These are phyloP conservation scores for Mythimna loreyi DNA, from an alignment of 2,888 invertebrate species.

Conservation along the genomic window DNA sequence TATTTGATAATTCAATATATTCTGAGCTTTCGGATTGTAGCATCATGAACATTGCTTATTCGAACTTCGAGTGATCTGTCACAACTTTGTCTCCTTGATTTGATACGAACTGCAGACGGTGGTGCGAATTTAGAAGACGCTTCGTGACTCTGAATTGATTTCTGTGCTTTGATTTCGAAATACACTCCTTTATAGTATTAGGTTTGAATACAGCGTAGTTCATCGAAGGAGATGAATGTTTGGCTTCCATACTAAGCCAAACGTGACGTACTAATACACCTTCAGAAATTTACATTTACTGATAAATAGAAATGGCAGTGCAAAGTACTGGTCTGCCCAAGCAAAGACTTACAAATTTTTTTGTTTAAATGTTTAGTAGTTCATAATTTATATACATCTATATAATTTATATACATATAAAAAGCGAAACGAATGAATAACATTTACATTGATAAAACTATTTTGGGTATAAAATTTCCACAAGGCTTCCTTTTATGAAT, in stretches of 20 bases:
- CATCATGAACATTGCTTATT: slow-evolving; percentile 26
- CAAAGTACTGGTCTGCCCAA: no score
- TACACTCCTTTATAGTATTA: slow-evolving; percentile 8
- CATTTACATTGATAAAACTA: no score
- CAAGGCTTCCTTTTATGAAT: no score
- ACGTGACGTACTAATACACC: accelerated
- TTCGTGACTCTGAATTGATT: slow-evolving; percentile 37
- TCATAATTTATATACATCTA: no score
- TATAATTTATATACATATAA: no score
- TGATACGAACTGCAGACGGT: background rate
- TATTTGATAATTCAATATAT: background rate
- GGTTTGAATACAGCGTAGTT: background rate
- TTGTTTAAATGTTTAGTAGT: no score
- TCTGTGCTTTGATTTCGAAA: slow-evolving; percentile 25
- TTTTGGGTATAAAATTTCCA: no score
- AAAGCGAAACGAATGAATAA: no score
- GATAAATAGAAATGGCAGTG: no score
- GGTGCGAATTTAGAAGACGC: slow-evolving; percentile 12
- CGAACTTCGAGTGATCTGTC: slow-evolving; percentile 13
- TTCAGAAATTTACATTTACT: no score
- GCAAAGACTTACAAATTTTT: no score
- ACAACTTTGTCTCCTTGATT: slow-evolving; percentile 29
- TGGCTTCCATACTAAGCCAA: background rate
- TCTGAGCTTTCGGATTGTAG: slow-evolving; percentile 1
- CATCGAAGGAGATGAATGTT: background rate